Base-by-base conservation (phyloP, 64 coral and sea anemone genomes). In the Pocillopora verrucosa region DNA sequence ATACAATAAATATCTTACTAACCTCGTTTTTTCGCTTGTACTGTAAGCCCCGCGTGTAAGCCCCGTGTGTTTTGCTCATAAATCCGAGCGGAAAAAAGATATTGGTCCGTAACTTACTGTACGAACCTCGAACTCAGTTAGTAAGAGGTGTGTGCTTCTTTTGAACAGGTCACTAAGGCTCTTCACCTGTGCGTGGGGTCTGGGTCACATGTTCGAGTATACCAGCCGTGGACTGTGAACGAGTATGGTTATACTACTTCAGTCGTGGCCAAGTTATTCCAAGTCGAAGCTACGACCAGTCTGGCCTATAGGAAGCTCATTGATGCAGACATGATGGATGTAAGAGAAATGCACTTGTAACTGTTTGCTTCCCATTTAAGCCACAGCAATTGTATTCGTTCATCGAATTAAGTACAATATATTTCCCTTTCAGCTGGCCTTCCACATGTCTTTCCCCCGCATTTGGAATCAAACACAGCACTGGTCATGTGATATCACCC, bases 201-300 rank as follows among this genome's bases (percentile, higher is more conserved):
- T 58, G 91, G 91, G 20, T 99, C 97, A 5, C 87, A 93, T 76
- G 80, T 95, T 16, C 70, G 88, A 36, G 67, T 99, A 11, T 99
- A 99, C 62, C 97, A 99, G 76, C 97, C 97, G 4, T 99, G 97
- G 97, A 90, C 91, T 19, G 94, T 99, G 22, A 99, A 99, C 61
- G 97, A 99, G n/a, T 99, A 99, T 87, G 97, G 97, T 17, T 99
- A 99, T 65, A 99, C 94, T 16, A 91, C 97, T 2, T 99, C 97
- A 70, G 97, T 99, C 11, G 91, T 99, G 0, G 87, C 97, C 59
- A 95, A 99, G 60, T 76, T 99, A 4, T 76, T 84, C 14, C 93
- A 99, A 41, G 91, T 99, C 15, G 97, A 99, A 79, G 97, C 97
- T 19, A 93, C 93, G 37, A 99, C 97, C 38, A 93, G 97, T 13